Evolutionary conservation across 2,797 vertebrate species (phyloP), one percentile per base, ranked within the genome.

Genomic region (Darevskia nairensis): DNA sequence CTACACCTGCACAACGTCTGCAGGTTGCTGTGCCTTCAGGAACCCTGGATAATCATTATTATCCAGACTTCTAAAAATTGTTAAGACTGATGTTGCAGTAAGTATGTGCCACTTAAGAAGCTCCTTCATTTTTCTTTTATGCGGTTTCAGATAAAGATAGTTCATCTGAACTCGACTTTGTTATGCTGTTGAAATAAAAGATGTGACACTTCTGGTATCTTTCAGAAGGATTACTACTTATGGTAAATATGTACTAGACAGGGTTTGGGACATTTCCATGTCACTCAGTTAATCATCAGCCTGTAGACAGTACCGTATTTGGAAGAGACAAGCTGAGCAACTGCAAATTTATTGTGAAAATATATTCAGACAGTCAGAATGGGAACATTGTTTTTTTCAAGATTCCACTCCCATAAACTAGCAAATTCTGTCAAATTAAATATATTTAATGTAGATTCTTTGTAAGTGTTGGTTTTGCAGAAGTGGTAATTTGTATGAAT

Each of bases 361-460:
- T 39, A 89, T 61, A 7, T 85, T 72, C 71, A 32, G 44, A 74
- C 61, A 89, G 84, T 55, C 84, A 90, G 32, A 93, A 87, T 39
- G 80, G 91, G 80, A 91, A 91, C 55, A 55, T 55, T 88, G 27
- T 10, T 17, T 90, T 4, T 91, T 90, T 88, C 71, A 86, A 88
- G 71, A 78, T 90, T 93, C 61, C 25, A 68, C 88, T 94, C 94
- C 87, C 84, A 89, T 92, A 88, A 23, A 25, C 4, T 72, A 84
- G 25, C 5, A 19, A 55, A 83, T 25, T 88, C 84, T 90, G 75
- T 89, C 39, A 68, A 90, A 90, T 89, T 90, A 92, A 90, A 74
- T 87, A 84, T 91, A 93, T 88, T 93, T 69, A 81, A 89, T 87
- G 93, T 69, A 93, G 82, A 89, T 90, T 82, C 89, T 39, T 64